Percentiles rank a stretch among this genome's conserved stretches.
These are phyloP conservation scores for Netelia virgata DNA, from an alignment of 2,888 invertebrate species.

Conservation along the genomic window DNA sequence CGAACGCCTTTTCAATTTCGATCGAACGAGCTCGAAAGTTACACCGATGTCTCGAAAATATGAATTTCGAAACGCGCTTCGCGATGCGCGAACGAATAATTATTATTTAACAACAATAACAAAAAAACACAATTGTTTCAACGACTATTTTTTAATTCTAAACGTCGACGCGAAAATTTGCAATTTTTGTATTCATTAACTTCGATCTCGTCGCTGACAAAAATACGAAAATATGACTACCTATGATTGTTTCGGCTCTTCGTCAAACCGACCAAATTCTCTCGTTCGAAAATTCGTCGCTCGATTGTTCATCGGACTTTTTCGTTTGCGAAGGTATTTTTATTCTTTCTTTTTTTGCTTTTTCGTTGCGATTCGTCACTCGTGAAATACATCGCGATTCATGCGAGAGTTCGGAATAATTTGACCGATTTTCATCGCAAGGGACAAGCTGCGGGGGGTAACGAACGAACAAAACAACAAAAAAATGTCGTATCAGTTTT, in stretches of 20 bases:
- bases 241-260: background rate
- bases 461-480: background rate
- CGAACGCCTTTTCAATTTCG: background rate
- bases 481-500: background rate
- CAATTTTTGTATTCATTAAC: too few relatives aligned
- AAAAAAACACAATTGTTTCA: too few relatives aligned
- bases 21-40: background rate
- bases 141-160: too few relatives aligned
- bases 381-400: slow-evolving; percentile 1
- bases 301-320: background rate
- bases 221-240: too few relatives aligned
- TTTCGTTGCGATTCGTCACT: background rate
- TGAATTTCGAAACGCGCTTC: too few relatives aligned
- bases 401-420: background rate
- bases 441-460: background rate
- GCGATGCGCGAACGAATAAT: too few relatives aligned
- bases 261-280: background rate
- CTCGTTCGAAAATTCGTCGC: background rate
- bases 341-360: background rate
- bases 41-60: too few relatives aligned
- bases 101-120: too few relatives aligned
- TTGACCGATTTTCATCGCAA: background rate
- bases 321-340: background rate
- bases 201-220: too few relatives aligned
- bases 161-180: too few relatives aligned